Evolutionary conservation across 2,797 vertebrate genomes (phyloP).

Genomic region (Bradypus variegatus): DNA sequence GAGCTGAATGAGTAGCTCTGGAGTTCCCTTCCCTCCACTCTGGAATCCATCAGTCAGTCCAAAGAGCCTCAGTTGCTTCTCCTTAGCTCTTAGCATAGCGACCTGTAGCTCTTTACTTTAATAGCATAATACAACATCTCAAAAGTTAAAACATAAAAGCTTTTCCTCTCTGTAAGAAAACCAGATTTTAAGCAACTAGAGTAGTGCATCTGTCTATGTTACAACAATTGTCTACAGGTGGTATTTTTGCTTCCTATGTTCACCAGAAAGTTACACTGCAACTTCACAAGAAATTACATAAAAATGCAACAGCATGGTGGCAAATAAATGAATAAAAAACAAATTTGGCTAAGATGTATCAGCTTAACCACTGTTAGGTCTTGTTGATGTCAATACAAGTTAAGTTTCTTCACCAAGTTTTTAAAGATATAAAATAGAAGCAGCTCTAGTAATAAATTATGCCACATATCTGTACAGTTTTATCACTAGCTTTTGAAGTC

Average conservation of each 20-base stretch:
- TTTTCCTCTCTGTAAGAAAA: not conserved
- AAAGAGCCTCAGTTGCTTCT: fast-evolving
- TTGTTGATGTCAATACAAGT: not conserved
- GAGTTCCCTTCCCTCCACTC: too few relatives aligned
- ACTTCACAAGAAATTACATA: not conserved
- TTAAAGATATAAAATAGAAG: not conserved
- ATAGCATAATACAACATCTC: not conserved
- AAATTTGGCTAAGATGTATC: not conserved
- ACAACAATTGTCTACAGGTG: not conserved
- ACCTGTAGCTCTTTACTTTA: not conserved
- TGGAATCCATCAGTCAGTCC: not conserved
- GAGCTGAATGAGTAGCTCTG: fast-evolving
- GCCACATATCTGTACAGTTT: not conserved
- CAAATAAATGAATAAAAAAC: not conserved
- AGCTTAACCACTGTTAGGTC: not conserved
- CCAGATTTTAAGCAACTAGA: not conserved
- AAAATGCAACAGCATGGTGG: not conserved
- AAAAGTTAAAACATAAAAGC: not conserved
- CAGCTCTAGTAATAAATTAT: not conserved
- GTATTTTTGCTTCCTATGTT: too few relatives aligned
- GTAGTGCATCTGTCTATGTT: not conserved
- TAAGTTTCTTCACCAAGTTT: not conserved
- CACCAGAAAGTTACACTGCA: not conserved
- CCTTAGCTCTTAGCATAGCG: not conserved
- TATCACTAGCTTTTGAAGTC: not conserved